Evolutionary conservation across 2,113 vertebrate genomes (phyloP).

Genomic region (Hippocampus comes): DNA sequence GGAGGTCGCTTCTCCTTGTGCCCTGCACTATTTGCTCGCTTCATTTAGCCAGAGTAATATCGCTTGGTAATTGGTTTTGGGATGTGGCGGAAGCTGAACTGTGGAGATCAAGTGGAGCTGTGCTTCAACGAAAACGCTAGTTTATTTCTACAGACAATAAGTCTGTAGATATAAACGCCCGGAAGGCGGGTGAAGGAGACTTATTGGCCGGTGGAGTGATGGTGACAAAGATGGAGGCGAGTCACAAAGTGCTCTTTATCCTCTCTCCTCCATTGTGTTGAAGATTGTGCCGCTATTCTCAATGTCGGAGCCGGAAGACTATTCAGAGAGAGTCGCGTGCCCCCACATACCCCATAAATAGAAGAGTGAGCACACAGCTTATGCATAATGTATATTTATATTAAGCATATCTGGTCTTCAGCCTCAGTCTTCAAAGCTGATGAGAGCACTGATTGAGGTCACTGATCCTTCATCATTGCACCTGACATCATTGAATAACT

Average conservation of each 20-base stretch:
- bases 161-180: conserved; percentile 21
- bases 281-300: conserved; percentile 13
- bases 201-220: not conserved
- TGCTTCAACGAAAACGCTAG: conserved; percentile 15
- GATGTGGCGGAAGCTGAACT: conserved; percentile 29
- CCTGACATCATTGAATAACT: not conserved
- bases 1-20: not conserved
- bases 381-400: not conserved
- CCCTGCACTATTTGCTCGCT: not conserved
- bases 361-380: not conserved
- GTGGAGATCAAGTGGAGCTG: conserved; percentile 34
- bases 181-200: not conserved
- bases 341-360: not conserved
- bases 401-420: not conserved
- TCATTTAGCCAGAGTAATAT: not conserved
- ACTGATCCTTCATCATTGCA: not conserved
- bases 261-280: not conserved
- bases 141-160: conserved; percentile 1
- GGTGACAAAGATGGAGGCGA: conserved; percentile 20
- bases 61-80: conserved; percentile 7
- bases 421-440: not conserved
- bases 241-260: not conserved
- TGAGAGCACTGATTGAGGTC: not conserved
- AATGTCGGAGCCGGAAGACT: not conserved
- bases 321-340: not conserved